A percentile compares a stretch with the other conserved stretches of the same genome.
These are phyloP conservation scores for Ctenicera cuprea DNA, from an alignment of 2,888 invertebrate species.

Conservation along the genomic window DNA sequence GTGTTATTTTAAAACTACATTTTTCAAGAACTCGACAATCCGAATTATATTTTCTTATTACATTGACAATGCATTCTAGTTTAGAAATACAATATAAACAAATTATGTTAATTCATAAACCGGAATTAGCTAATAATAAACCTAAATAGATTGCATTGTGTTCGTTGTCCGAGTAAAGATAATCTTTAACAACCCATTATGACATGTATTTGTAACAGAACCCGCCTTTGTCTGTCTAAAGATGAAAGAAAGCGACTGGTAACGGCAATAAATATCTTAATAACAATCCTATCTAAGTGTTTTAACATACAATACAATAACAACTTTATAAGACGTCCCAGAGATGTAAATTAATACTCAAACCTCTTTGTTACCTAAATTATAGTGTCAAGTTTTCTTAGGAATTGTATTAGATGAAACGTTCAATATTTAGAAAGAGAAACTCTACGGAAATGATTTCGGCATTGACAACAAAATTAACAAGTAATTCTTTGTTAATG, in stretches of 20 bases:
- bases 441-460: too few species aligned
- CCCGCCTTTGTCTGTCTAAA: slow-evolving; percentile 34
- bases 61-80: neutral
- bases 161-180: slow-evolving; percentile 7
- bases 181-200: slow-evolving; percentile 36
- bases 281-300: slow-evolving; percentile 44
- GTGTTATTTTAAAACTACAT: too few species aligned
- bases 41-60: too few species aligned
- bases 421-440: slow-evolving; percentile 6
- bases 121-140: slow-evolving; percentile 30
- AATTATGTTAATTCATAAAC: slow-evolving; percentile 24
- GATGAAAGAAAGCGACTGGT: slow-evolving; percentile 37
- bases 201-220: slow-evolving; percentile 36
- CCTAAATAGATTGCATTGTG: slow-evolving; percentile 23
- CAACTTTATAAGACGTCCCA: slow-evolving; percentile 26
- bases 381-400: slow-evolving; percentile 25
- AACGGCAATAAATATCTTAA: slow-evolving; percentile 38
- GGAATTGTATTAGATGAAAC: slow-evolving; percentile 8
- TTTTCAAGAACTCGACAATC: too few species aligned
- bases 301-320: slow-evolving; percentile 37
- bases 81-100: neutral
- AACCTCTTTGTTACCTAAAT: slow-evolving; percentile 34
- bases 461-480: too few species aligned
- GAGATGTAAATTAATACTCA: slow-evolving; percentile 43
- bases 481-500: too few species aligned